phyloP scores from a whole-genome alignment of 37 sponge, comb jelly and placozoan genomes.

The Eunapius fragilis region DNA sequence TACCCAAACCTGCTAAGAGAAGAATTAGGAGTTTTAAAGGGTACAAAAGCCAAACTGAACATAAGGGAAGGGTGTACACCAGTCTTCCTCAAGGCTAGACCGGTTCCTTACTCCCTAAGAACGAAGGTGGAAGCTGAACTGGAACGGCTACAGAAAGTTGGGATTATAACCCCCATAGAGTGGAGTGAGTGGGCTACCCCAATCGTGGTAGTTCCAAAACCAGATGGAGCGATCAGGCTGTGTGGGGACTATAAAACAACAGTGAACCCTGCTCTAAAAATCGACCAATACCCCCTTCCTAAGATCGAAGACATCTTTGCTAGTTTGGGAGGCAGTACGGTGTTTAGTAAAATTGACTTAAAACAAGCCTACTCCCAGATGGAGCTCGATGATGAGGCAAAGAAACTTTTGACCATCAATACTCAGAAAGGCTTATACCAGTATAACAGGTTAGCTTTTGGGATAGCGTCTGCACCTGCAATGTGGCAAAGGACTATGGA shows the following conservation, averaged over 20 bases:
- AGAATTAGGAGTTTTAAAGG: slow-evolving; percentile 1
- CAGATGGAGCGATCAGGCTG: slow-evolving; percentile 12
- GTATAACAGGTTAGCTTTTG: slow-evolving; percentile 30
- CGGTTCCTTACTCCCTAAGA: not conserved
- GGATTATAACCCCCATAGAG: slow-evolving; percentile 7
- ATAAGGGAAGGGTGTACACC: not conserved
- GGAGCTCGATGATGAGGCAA: not conserved
- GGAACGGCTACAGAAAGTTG: slow-evolving; percentile 1
- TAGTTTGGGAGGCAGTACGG: slow-evolving; percentile 10
- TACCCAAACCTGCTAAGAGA: not conserved
- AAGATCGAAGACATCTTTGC: slow-evolving; percentile 35
- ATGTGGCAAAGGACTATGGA: slow-evolving; percentile 13
- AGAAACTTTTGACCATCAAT: slow-evolving; percentile 2
- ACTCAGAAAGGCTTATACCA: slow-evolving; percentile 6
- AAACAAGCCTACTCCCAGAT: slow-evolving; percentile 15
- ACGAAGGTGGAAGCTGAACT: slow-evolving; percentile 7
- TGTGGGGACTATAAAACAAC: slow-evolving; percentile 47
- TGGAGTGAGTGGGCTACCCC: slow-evolving; percentile 44
- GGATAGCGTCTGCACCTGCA: slow-evolving; percentile 18
- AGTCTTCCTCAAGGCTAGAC: not conserved
- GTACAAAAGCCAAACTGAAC: not conserved
- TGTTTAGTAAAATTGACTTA: slow-evolving; percentile 35
- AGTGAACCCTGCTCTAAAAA: slow-evolving; percentile 20
- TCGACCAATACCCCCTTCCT: slow-evolving; percentile 35
- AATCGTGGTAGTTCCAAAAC: slow-evolving; percentile 32